phyloP scores from a whole-genome alignment of 2,113 vertebrate species.

The Epinephelus cyanopodus region DNA sequence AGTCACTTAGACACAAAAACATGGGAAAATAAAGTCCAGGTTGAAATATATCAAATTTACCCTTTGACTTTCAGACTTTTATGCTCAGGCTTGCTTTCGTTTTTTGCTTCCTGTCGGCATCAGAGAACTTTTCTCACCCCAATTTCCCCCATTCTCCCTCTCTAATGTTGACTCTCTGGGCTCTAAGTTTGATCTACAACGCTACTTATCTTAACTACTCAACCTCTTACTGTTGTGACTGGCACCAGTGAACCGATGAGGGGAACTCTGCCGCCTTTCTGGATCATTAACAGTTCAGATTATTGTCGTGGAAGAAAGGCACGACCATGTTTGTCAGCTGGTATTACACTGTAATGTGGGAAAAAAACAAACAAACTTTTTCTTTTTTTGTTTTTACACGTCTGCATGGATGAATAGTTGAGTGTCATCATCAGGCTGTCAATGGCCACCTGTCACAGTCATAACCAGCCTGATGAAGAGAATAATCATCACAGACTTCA shows the following conservation, averaged over 20 bases:
- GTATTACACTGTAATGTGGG: constrained; percentile 1
- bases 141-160: background rate
- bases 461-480: background rate
- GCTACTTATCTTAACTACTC: background rate
- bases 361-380: background rate
- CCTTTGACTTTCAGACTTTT: background rate
- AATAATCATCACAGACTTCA: background rate
- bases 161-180: background rate
- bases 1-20: too few species aligned
- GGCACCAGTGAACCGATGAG: background rate
- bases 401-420: constrained; percentile 45
- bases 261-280: background rate
- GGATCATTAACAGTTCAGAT: constrained; percentile 3
- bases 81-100: background rate
- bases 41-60: too few species aligned
- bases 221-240: background rate
- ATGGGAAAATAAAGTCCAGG: too few species aligned
- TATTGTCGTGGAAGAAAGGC: background rate
- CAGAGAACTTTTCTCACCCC: background rate
- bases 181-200: background rate
- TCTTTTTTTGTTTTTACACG: background rate
- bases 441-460: background rate
- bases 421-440: constrained; percentile 8
- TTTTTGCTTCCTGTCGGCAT: constrained; percentile 12
- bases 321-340: background rate